Conservation (phyloP, 2,797 vertebrate species). For the Fistularia tabacaria region DNA sequence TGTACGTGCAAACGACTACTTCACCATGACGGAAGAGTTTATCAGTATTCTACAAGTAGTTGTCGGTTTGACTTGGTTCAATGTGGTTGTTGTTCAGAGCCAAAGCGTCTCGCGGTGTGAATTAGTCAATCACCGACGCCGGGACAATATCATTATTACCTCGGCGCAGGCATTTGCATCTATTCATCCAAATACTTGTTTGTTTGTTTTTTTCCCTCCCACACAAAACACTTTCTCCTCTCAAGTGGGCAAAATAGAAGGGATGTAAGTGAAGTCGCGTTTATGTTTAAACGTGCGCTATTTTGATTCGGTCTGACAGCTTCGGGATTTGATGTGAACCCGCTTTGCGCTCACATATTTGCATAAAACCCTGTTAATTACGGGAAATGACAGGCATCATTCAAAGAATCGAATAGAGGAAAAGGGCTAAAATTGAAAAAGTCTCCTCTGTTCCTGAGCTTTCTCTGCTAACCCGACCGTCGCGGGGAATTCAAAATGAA, state of each 20-base stretch:
- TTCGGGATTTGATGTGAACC: constrained; percentile 13
- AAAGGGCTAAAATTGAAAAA: too few relatives aligned
- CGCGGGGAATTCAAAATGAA: too few relatives aligned
- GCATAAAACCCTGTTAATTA: constrained; percentile 11
- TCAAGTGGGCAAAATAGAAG: constrained; percentile 30
- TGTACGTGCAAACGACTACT: too few relatives aligned
- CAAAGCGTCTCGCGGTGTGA: constrained; percentile 17
- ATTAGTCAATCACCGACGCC: constrained; percentile 30
- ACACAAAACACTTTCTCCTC: constrained; percentile 20
- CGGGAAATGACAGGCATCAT: constrained; percentile 23
- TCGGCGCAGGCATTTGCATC: constrained; percentile 19
- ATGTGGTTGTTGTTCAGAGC: constrained; percentile 2
- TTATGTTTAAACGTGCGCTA: too few relatives aligned
- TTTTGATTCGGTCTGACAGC: constrained; percentile 21
- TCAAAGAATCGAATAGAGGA: constrained; percentile 19
- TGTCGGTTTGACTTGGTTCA: too few relatives aligned
- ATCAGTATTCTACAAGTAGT: too few relatives aligned
- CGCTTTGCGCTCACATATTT: constrained; percentile 29
- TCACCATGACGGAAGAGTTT: too few relatives aligned
- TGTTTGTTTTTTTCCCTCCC: too few relatives aligned
- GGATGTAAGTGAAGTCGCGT: constrained; percentile 6
- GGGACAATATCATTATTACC: constrained; percentile 35
- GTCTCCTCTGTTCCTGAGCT: too few relatives aligned
- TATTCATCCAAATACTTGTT: constrained; percentile 32
- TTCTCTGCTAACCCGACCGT: too few relatives aligned